A percentile compares a stretch with the other conserved stretches of the same genome.
Conservation (phyloP, 1,140 invertebrate genomes). For the Brachionus sp. region DNA sequence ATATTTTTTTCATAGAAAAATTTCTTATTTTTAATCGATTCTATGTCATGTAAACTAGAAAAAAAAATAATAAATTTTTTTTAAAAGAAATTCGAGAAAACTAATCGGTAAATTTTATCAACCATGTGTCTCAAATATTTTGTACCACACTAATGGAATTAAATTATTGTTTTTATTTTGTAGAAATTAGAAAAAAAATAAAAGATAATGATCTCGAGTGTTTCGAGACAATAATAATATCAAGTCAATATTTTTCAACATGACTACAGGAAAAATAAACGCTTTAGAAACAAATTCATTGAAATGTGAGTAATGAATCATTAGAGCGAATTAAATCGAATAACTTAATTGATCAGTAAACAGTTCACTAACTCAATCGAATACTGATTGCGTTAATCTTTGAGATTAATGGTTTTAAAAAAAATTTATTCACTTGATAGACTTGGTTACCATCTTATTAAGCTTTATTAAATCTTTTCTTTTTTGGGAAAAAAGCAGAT, state of each 20-base stretch:
- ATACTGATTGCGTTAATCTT: not conserved
- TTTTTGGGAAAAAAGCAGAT: not conserved
- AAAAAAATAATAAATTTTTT: not conserved
- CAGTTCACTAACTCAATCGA: not conserved
- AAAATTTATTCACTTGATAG: not conserved
- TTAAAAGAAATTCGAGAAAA: not conserved
- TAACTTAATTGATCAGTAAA: slow-evolving; percentile 4
- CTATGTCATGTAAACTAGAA: not conserved
- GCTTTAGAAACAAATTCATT: not conserved
- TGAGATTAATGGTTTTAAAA: not conserved
- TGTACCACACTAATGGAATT: not conserved
- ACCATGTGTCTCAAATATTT: not conserved
- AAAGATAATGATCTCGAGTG: not conserved
- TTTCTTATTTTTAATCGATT: not conserved
- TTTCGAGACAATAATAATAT: not conserved
- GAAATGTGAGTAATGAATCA: not conserved
- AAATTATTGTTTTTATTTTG: not conserved
- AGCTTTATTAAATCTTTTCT: not conserved
- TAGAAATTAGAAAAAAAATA: not conserved
- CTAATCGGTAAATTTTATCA: not conserved
- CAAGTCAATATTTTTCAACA: not conserved
- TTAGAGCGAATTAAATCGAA: slow-evolving; percentile 8
- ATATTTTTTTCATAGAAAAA: not conserved
- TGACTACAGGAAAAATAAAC: not conserved
- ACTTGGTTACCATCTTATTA: not conserved